These are phyloP conservation scores for Ceyx cyanopectus DNA, from an alignment of 2,113 vertebrate species.

Conservation along the genomic window DNA sequence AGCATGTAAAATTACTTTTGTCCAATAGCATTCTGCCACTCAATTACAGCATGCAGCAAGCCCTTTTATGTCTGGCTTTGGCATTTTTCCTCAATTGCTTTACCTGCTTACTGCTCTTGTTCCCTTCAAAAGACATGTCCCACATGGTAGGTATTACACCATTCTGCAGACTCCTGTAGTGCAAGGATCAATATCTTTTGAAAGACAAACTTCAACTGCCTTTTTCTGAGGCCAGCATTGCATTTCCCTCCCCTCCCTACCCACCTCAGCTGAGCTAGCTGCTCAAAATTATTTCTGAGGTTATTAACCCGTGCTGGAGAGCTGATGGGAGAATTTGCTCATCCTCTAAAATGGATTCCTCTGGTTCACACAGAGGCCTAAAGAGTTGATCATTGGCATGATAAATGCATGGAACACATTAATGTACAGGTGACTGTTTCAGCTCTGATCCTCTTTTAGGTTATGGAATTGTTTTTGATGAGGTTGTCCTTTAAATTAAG, in stretches of 20 bases:
- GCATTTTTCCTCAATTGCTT: background rate
- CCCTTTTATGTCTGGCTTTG: background rate
- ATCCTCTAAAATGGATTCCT: constrained; percentile 7
- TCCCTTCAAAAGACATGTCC: background rate
- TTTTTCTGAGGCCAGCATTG: background rate
- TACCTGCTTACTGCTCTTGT: background rate
- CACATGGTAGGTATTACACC: background rate
- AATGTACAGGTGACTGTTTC: background rate
- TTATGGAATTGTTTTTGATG: background rate
- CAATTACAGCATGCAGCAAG: background rate
- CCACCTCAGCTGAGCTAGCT: background rate
- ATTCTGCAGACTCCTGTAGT: background rate
- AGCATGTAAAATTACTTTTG: background rate
- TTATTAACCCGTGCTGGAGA: background rate
- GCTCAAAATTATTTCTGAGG: background rate
- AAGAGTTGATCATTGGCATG: background rate
- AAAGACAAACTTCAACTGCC: background rate
- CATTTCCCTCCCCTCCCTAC: background rate
- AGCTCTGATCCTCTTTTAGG: background rate
- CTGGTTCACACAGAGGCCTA: background rate
- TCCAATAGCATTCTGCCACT: background rate
- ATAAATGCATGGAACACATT: background rate
- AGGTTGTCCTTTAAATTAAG: constrained; percentile 5
- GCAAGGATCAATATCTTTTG: background rate
- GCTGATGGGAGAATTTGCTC: background rate